Base-by-base conservation (phyloP, 2,797 vertebrate genomes). In the Sus cebifrons region DNA sequence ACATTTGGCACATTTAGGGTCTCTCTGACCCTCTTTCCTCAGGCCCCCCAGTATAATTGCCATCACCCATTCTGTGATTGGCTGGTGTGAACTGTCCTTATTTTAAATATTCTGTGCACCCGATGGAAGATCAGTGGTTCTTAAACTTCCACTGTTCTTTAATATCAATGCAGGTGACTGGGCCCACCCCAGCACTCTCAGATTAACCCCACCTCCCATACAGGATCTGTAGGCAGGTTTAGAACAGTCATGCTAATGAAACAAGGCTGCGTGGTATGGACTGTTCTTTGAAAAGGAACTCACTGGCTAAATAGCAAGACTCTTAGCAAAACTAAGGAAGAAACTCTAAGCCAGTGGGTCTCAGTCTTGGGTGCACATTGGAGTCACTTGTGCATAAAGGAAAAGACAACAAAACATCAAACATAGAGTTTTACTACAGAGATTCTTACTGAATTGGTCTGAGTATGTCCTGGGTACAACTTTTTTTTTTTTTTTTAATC, bases 381-480 rank as follows among this genome's bases (percentile, higher is more conserved):
- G 58, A 78, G 18, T 60, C 17, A 71, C 7, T 27, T 92, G 5
- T 29, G 27, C 7, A 40, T 70, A 52, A 87, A 1, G 14, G 62
- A 68, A 73, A 86, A 58, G 25, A 17, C 62, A 82, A 14, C 5
- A 60, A n/a, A 27, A 52, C 68, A 65, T 2, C 40, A 10, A 32
- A 70, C 21, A 78, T 21, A 54, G 5, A 23, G 14, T 86, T 20
- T 73, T 58, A 68, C 9, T 77, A 29, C 68, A 17, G 16, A 95
- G 54, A 86, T 85, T 91, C 74, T 74, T 44, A 49, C 79, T 78
- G 81, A 83, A 20, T 89, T 82, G 40, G 3, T 81, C 32, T 89
- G 15, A 25, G 14, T 58, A 21, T 73, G 12, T 21, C 18, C 67
- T 60, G 49, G 58, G 40, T 25, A 32, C 27, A 14, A 15, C 32